Base-by-base conservation (phyloP, 2,113 vertebrate species). In the Caracal caracal region DNA sequence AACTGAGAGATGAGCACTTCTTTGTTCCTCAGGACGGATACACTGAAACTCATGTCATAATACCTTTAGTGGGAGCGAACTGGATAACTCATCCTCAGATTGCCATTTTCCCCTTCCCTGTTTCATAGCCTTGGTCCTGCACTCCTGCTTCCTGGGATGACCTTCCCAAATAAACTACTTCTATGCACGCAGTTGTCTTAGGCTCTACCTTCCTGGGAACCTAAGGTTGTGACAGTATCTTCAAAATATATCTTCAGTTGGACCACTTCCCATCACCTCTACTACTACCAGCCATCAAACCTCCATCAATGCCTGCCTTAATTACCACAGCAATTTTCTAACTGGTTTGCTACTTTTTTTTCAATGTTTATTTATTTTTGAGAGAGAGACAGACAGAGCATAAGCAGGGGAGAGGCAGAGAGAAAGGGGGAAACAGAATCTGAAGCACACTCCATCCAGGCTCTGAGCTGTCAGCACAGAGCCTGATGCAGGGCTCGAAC, bases 271-370 rank as follows among this genome's bases (percentile, higher is more conserved):
- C 9, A 2, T 33, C 9, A 37, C 10, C 56, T 37, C 1, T 4
- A 1, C 30, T 10, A 1, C 59, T 16, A 2, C 22, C 2, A 2
- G 13, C 35, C 19, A 4, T 61, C n/a, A 37, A 10, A 6, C 15
- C 24, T 73, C 10, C 22, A 1, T 40, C 19, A 4, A 0, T 26
- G 5, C 28, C 76, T 24, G 7, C 30, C 19, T 10, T 17, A 49
- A 3, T 70, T 26, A 35, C 5, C 8, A 13, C 6, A 8, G 1
- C 47, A 6, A 3, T 19, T 26, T 82, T 7, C 30, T 35, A 33
- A 7, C 51, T 28, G 43, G 43, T 43, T 43, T 43, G 43, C 43
- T 43, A 43, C 43, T 43, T 43, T 1, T 43, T 43, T 43, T 43
- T 43, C 43, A 43, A 43, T 9, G 43, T 43, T 43, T 9, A 43